Conservation (phyloP, 2,797 vertebrate species). For the Hybognathus amarus region DNA sequence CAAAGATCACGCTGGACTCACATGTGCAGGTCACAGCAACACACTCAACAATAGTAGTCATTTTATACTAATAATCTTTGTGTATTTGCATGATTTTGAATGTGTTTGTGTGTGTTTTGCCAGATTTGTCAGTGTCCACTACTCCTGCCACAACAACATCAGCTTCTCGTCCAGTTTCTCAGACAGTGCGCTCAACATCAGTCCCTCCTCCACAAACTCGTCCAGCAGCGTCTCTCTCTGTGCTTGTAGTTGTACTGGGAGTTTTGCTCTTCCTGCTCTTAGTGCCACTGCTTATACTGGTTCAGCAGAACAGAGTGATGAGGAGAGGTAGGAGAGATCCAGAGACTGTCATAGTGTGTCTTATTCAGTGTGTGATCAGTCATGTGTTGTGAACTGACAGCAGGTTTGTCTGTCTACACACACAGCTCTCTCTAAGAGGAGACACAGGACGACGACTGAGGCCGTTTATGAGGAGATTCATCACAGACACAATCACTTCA, state of each 20-base stretch:
- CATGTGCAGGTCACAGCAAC: constrained; percentile 37
- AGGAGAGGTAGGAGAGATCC: constrained; percentile 19
- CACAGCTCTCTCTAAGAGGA: constrained; percentile 19
- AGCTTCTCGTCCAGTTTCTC: neutral
- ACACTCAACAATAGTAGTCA: neutral
- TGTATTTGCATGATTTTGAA: neutral
- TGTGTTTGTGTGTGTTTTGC: fast-evolving
- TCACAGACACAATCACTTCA: neutral
- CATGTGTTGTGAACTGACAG: constrained; percentile 13
- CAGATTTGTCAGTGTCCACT: constrained; percentile 2
- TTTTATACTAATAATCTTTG: neutral
- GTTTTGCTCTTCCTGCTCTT: neutral
- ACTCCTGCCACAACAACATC: neutral
- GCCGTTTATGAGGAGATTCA: constrained; percentile 40
- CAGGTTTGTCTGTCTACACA: constrained; percentile 18
- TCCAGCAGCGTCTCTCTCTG: too few relatives aligned
- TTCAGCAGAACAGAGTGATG: constrained; percentile 4
- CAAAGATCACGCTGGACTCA: constrained; percentile 45
- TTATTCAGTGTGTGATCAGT: constrained; percentile 17
- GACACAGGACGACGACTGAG: constrained; percentile 17
- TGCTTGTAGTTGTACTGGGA: constrained; percentile 18
- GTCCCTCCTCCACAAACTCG: neutral
- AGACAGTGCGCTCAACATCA: constrained; percentile 3
- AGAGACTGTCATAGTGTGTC: constrained; percentile 12
- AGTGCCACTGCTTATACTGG: neutral